Evolutionary conservation across 1,140 invertebrate genomes (phyloP), one percentile per base, ranked within the genome.

Genomic region (Kradibia gibbosae): DNA sequence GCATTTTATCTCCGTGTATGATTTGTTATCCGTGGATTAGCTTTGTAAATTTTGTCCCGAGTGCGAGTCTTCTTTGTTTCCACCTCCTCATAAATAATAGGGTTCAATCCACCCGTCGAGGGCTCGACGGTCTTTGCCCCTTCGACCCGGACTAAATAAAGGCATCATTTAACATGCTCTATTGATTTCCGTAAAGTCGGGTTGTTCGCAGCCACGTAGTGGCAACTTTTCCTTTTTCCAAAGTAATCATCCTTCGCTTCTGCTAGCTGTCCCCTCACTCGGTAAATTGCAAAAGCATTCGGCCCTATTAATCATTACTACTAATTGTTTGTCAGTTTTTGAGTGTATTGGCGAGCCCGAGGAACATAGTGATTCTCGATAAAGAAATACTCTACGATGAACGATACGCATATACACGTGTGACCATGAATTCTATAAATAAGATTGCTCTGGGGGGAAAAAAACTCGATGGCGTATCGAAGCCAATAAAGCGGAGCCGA

Each of bases 61-160:
- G 39, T 48, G 42, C 39, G 39, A 71, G 36, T 71, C 13, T 48
- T 45, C 70, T 48, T 57, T 75, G 11, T 57, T 57, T 57, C 73
- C 31, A 55, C 3, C 45, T 55, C 3, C 73, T 45, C 60, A 42
- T 77, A 62, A 77, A 77, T 77, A 65, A 77, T 77, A 50, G n/a
- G 74, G 74, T 25, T 25, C 57, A 17, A 76, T 76, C 73, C 17
- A 62, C 39, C 25, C 36, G 15, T 53, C 5, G 15, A 39, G n/a
- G 57, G 65, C 77, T 67, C 77, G 17, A 39, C 57, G 77, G 65
- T 67, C 65, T 71, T 71, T 78, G 62, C 39, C 77, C 77, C 50
- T 42, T 57, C 39, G 57, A 36, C 25, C 42, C 22, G 25, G 53
- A 50, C 60, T 67, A 78, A 78, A 78, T 78, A 78, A 50, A 76